phyloP scores from a whole-genome alignment of 2,797 vertebrate species.

The Myotis daubentonii region DNA sequence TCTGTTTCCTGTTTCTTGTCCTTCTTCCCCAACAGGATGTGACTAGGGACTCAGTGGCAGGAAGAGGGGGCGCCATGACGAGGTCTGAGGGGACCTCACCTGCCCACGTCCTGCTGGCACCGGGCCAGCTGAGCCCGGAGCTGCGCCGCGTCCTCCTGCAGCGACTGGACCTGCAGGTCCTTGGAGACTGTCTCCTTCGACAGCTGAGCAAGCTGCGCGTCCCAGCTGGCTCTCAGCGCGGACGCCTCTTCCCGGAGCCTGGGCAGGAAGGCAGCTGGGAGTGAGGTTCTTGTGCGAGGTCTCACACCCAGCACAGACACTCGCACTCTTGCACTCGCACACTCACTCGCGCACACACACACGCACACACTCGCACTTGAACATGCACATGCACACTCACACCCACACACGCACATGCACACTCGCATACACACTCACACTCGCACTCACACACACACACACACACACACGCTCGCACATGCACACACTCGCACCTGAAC shows the following conservation, averaged over 20 bases:
- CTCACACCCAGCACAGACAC: background rate
- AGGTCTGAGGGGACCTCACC: conserved; percentile 76
- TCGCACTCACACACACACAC: fast-evolving
- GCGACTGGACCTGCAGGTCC: conserved; percentile 85
- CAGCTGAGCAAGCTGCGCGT: conserved; percentile 84
- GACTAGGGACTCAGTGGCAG: background rate
- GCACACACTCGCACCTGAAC: background rate
- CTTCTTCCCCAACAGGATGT: background rate
- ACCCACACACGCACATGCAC: too few relatives aligned
- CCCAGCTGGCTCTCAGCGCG: conserved; percentile 82
- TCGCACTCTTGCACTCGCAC: fast-evolving
- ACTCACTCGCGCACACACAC: too few relatives aligned
- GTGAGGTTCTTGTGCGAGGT: fast-evolving
- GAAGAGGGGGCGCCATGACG: background rate
- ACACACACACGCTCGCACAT: fast-evolving
- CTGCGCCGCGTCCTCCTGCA: conserved; percentile 82
- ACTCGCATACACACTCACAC: background rate
- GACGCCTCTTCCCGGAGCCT: conserved; percentile 86
- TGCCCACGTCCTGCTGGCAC: conserved; percentile 85
- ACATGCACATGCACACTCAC: too few relatives aligned
- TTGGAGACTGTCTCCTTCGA: conserved; percentile 86
- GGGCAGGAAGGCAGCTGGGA: background rate
- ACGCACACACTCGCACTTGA: background rate
- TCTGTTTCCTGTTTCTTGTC: background rate
- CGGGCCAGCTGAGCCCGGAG: conserved; percentile 83